Conservation (phyloP, 2,888 invertebrate genomes). For the Ormyrus rosae region DNA sequence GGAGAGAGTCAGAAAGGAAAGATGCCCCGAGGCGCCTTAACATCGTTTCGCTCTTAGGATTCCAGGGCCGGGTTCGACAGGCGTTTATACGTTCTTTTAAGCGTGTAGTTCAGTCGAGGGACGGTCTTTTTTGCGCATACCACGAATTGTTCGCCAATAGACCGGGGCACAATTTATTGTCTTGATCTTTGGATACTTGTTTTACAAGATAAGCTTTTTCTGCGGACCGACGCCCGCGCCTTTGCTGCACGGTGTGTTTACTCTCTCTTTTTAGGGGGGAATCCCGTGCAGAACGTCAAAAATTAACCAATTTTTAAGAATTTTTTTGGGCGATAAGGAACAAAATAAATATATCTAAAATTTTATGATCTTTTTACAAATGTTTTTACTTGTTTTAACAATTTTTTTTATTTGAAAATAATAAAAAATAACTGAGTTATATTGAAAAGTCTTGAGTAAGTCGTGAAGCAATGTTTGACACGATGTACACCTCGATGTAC, state of each 20-base stretch:
- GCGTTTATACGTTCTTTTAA: slow-evolving; percentile 52
- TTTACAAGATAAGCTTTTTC: slow-evolving; percentile 50
- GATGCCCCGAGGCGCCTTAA: slow-evolving; percentile 38
- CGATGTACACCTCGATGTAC: too few relatives aligned
- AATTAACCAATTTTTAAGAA: too few relatives aligned
- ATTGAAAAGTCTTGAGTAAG: too few relatives aligned
- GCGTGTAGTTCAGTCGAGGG: slow-evolving; percentile 43
- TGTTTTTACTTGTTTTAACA: too few relatives aligned
- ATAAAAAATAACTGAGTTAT: too few relatives aligned
- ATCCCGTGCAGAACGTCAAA: too few relatives aligned
- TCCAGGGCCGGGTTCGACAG: slow-evolving; percentile 54
- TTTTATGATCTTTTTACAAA: too few relatives aligned
- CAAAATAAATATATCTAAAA: too few relatives aligned
- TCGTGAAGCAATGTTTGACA: too few relatives aligned
- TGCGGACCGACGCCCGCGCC: slow-evolving; percentile 14
- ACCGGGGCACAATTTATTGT: slow-evolving; percentile 48
- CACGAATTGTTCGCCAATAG: slow-evolving; percentile 48
- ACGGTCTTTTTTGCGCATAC: slow-evolving; percentile 34
- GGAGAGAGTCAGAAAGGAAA: not conserved
- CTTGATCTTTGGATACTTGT: slow-evolving; percentile 41
- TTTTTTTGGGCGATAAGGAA: too few relatives aligned
- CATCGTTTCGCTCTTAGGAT: slow-evolving; percentile 59
- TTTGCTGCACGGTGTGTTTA: not conserved
- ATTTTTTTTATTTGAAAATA: too few relatives aligned
- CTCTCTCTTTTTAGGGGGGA: too few relatives aligned